These are phyloP conservation scores for Ectobius pallidus DNA, from an alignment of 2,888 invertebrate genomes.

Conservation along the genomic window DNA sequence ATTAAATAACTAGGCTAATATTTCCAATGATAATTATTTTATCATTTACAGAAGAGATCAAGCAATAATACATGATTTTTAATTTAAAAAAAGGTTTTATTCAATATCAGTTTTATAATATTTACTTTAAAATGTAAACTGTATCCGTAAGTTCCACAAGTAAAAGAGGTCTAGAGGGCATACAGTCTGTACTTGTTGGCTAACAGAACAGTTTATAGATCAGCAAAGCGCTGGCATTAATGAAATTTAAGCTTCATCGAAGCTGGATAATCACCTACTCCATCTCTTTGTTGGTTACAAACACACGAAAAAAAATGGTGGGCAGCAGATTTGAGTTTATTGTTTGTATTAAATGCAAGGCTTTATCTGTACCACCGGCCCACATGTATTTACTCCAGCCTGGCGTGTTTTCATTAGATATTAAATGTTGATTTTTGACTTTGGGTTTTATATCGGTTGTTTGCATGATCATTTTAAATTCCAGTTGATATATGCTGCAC, in stretches of 20 bases:
- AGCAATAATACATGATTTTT: no score
- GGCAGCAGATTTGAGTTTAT: neutral
- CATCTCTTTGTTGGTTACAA: neutral
- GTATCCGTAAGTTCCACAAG: no score
- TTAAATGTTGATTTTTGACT: conserved; percentile 30
- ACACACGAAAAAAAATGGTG: neutral
- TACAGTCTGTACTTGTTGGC: no score
- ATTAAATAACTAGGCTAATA: no score
- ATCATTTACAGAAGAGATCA: no score
- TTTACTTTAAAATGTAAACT: no score
- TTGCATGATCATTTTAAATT: conserved; percentile 20
- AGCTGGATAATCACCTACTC: neutral
- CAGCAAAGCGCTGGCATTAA: no score
- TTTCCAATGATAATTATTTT: no score
- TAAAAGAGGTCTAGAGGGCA: no score
- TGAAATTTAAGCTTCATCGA: neutral
- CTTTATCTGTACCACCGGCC: neutral
- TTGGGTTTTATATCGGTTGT: conserved; percentile 15
- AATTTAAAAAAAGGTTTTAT: neutral
- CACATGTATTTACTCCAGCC: neutral
- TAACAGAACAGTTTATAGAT: no score
- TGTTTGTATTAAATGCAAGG: conserved; percentile 5
- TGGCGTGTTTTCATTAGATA: conserved; percentile 19
- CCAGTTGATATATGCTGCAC: neutral
- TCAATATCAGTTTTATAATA: neutral